These are phyloP conservation scores for Microcebus jonahi DNA, from an alignment of 2,113 vertebrate genomes.

Conservation along the genomic window DNA sequence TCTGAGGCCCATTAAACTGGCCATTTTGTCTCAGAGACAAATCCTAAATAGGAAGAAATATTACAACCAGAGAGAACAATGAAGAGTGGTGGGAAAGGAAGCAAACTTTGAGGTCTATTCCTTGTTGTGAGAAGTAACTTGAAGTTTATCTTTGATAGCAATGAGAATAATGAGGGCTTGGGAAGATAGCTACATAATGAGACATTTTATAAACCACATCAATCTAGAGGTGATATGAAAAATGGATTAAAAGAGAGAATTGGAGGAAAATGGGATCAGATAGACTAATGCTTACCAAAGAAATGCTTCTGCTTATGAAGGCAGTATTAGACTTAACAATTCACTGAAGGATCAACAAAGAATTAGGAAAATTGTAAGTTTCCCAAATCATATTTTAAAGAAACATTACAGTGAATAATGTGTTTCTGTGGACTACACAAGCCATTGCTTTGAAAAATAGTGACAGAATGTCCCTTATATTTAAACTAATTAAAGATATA, in stretches of 20 bases:
- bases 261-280: background rate
- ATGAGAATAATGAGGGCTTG: background rate
- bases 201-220: background rate
- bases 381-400: background rate
- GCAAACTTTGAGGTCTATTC: background rate
- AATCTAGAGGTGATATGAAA: background rate
- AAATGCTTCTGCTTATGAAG: background rate
- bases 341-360: background rate
- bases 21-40: background rate
- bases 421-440: background rate
- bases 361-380: background rate
- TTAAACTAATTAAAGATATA: constrained; percentile 24
- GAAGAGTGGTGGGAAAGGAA: background rate
- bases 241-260: background rate
- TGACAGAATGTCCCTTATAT: background rate
- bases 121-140: background rate
- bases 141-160: background rate
- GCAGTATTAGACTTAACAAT: background rate
- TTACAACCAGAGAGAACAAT: background rate
- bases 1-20: background rate
- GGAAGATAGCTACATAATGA: background rate
- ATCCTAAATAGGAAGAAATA: background rate
- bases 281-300: background rate
- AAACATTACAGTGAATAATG: background rate
- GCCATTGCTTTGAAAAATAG: background rate